These are phyloP conservation scores for Callyntrura sp. DNA, from an alignment of 2,888 invertebrate species.

Conservation along the genomic window DNA sequence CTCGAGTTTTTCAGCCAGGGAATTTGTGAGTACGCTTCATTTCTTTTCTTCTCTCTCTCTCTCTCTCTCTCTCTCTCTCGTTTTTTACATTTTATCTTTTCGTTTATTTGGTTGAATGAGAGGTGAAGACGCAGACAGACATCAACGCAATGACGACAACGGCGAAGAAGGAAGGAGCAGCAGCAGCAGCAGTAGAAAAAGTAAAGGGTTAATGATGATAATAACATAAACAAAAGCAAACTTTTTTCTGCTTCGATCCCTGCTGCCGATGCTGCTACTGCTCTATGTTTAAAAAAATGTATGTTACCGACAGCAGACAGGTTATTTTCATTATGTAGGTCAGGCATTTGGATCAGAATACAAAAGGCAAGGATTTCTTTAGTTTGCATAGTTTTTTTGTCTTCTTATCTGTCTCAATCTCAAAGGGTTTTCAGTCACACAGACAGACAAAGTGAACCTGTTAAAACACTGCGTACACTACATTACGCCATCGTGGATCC, in stretches of 20 bases:
- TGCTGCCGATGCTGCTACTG: background rate
- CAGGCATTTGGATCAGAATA: slow-evolving; percentile 77
- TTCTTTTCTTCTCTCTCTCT: slow-evolving; percentile 49
- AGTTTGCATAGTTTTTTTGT: slow-evolving; percentile 35
- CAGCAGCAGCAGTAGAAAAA: slow-evolving; percentile 27
- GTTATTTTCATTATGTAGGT: slow-evolving; percentile 77
- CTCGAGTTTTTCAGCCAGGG: background rate
- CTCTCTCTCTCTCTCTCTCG: slow-evolving; percentile 38
- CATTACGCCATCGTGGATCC: slow-evolving; percentile 21
- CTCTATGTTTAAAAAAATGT: slow-evolving; percentile 53
- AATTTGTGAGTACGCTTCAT: slow-evolving; percentile 39
- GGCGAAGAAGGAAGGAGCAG: slow-evolving; percentile 21
- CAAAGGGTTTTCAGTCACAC: slow-evolving; percentile 9
- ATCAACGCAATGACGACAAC: background rate
- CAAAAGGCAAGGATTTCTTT: slow-evolving; percentile 64
- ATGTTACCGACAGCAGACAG: slow-evolving; percentile 78
- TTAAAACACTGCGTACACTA: background rate
- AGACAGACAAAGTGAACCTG: background rate
- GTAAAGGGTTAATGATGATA: slow-evolving; percentile 29
- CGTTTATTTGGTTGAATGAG: slow-evolving; percentile 38
- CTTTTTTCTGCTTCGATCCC: background rate
- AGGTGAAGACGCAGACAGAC: background rate
- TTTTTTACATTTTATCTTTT: slow-evolving; percentile 45
- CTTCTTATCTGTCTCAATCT: background rate
- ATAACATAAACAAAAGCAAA: slow-evolving; percentile 60